A percentile compares a stretch with the other conserved stretches of the same genome.
Evolutionary conservation across 2,888 invertebrate genomes (phyloP).

Genomic region (Steromphala cineraria): DNA sequence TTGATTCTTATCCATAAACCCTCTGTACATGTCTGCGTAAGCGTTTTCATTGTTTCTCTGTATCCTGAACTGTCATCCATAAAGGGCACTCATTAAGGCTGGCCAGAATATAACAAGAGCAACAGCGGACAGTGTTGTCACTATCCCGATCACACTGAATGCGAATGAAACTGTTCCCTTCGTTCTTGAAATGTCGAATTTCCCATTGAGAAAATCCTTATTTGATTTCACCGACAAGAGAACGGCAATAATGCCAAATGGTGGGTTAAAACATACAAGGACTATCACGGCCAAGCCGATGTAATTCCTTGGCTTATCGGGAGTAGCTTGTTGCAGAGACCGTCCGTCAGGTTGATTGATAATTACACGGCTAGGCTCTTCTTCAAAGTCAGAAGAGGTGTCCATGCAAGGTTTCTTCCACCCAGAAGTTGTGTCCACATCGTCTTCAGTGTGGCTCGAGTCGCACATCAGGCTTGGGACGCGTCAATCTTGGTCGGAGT

Average conservation of each 20-base stretch:
- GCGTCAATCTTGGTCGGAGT: too few species aligned
- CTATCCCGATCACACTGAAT: slow-evolving; percentile 39
- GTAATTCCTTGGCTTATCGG: slow-evolving; percentile 36
- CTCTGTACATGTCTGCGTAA: too few species aligned
- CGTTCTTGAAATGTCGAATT: slow-evolving; percentile 28
- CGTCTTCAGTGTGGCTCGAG: slow-evolving; percentile 27
- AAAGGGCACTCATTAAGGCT: slow-evolving; percentile 21
- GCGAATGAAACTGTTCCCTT: slow-evolving; percentile 41
- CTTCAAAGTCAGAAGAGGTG: slow-evolving; percentile 25
- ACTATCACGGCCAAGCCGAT: slow-evolving; percentile 44
- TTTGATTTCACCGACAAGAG: slow-evolving; percentile 45
- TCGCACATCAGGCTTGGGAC: slow-evolving; percentile 28
- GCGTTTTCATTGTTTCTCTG: too few species aligned
- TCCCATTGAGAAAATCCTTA: slow-evolving; percentile 39
- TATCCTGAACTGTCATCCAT: not conserved
- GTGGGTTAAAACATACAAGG: slow-evolving; percentile 45
- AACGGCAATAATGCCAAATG: slow-evolving; percentile 42
- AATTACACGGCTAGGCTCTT: slow-evolving; percentile 35
- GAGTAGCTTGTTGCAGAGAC: slow-evolving; percentile 27
- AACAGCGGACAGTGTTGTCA: slow-evolving; percentile 32
- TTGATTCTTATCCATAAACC: too few species aligned
- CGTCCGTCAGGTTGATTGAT: slow-evolving; percentile 40
- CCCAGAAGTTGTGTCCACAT: slow-evolving; percentile 30
- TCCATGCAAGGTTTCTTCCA: slow-evolving; percentile 2
- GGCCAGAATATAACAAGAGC: slow-evolving; percentile 44